phyloP scores from a whole-genome alignment of 2,113 vertebrate genomes.

The Agapornis roseicollis region DNA sequence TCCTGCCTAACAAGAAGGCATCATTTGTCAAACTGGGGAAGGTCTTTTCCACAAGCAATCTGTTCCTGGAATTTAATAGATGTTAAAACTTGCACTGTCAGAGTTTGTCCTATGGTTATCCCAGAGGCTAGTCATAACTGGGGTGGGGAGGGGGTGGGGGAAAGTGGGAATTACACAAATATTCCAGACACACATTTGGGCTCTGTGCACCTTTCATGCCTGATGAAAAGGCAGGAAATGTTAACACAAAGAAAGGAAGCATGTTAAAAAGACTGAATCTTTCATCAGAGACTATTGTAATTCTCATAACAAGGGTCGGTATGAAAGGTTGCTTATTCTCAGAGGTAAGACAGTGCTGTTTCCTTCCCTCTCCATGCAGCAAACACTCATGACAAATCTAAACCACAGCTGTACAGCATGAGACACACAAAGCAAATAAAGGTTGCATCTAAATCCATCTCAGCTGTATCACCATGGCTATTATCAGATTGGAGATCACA shows the following conservation, averaged over 20 bases:
- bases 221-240: constrained; percentile 72
- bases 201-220: constrained; percentile 31
- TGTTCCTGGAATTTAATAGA: not conserved
- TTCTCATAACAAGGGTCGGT: constrained; percentile 41
- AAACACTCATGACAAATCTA: constrained; percentile 40
- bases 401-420: constrained; percentile 28
- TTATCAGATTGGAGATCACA: not conserved
- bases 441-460: constrained; percentile 23
- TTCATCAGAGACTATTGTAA: constrained; percentile 61
- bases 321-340: constrained; percentile 38
- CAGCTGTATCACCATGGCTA: not conserved
- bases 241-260: constrained; percentile 73
- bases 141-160: fast-evolving
- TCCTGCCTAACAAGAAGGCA: not conserved
- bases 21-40: not conserved
- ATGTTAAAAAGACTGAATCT: constrained; percentile 47
- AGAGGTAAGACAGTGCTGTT: constrained; percentile 55
- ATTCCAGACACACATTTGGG: constrained; percentile 5
- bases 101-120: not conserved
- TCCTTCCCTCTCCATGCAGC: constrained; percentile 54
- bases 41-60: not conserved
- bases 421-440: constrained; percentile 60
- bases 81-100: not conserved
- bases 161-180: constrained; percentile 38
- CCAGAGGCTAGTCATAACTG: not conserved